Base-by-base conservation (phyloP, 2,113 vertebrate species). In the Circaetus gallicus region DNA sequence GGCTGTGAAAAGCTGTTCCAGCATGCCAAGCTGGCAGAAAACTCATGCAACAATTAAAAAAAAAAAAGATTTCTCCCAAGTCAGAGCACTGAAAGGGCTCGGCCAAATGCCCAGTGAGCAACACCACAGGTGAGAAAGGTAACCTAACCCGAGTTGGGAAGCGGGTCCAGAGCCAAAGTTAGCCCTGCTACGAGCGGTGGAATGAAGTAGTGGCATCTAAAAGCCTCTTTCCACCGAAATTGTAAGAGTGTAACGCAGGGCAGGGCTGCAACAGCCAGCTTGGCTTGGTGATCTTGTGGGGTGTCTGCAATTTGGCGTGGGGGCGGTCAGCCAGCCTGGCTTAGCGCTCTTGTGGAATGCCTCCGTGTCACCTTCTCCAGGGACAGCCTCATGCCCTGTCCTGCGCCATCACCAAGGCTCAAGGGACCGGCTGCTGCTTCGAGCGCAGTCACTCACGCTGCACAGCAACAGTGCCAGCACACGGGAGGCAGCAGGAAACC, bases 301-400 rank as follows among this genome's bases (percentile, higher is more conserved):
- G 10, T 11, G 19, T 10, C n/a, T 38, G 28, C 29, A 52, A 1
- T 2, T 5, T 2, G 52, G 26, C 0, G 24, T 2, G 40, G 16
- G 52, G 61, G 13, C 7, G 14, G 31, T 2, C 32, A 8, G 40
- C 29, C 43, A 16, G 29, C 52, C 18, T 15, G 16, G 50, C 38
- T 49, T 2, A 0, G 36, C 4, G 0, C 22, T 2, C 20, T 2
- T 0, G 13, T 0, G 25, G 34, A 20, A 22, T 2, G 9, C 3
- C 31, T 17, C 6, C 2, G 19, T 3, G 40, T 15, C 1, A 1
- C 0, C 11, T 32, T 36, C 45, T 1, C 26, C 49, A 5, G 66
- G 38, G 55, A 3, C 43, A 22, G 45, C 26, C 52, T 2, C 21
- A 0, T 5, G 38, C 43, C 18, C 43, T 36, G 25, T 47, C 45